These are phyloP conservation scores for Diorhabda carinulata DNA, from an alignment of 1,140 invertebrate genomes.

Conservation along the genomic window DNA sequence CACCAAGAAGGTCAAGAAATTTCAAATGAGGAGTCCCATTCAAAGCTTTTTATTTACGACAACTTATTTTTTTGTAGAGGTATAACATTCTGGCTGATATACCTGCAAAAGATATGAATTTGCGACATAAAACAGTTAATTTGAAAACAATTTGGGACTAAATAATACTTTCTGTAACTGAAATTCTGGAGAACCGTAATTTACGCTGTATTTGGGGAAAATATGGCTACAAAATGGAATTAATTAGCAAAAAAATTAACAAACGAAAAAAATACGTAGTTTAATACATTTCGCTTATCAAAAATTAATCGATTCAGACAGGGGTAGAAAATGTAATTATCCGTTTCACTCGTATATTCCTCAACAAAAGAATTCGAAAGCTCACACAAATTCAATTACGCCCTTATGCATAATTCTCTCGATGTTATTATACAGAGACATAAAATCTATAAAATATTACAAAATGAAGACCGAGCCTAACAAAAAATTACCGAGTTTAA, in stretches of 20 bases:
- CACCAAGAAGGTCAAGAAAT: no score
- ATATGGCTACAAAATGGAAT: no score
- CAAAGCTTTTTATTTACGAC: no score
- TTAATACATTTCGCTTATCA: neutral
- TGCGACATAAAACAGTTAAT: no score
- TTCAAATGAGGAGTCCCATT: no score
- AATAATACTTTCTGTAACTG: no score
- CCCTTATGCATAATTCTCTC: slow-evolving; percentile 34
- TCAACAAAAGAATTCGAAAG: slow-evolving; percentile 18
- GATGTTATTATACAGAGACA: slow-evolving; percentile 36
- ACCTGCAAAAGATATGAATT: no score
- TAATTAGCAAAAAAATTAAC: neutral
- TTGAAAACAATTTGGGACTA: no score
- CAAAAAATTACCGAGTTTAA: slow-evolving; percentile 44
- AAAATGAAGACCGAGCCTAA: slow-evolving; percentile 32
- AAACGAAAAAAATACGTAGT: neutral
- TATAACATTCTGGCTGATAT: no score
- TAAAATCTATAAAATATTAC: slow-evolving; percentile 41
- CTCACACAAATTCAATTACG: slow-evolving; percentile 34
- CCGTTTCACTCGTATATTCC: slow-evolving; percentile 16
- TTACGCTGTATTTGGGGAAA: no score
- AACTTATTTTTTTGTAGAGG: no score
- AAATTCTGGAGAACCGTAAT: no score
- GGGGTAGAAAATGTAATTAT: slow-evolving; percentile 2
- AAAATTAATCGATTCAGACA: neutral